Conservation (phyloP, 1,140 invertebrate species). For the Nephila pilipes region DNA sequence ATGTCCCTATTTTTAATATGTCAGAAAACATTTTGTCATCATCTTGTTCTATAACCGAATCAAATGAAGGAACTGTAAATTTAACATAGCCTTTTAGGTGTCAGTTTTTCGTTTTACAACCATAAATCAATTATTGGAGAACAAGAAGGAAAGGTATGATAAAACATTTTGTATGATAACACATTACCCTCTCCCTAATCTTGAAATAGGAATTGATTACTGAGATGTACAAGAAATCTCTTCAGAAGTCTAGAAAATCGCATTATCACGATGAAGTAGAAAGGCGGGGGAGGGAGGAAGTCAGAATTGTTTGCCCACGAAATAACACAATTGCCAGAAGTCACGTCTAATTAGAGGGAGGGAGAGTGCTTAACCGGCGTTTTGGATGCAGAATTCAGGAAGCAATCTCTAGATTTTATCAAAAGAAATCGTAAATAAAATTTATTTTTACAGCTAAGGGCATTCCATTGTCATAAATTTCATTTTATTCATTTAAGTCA, state of each 20-base stretch:
- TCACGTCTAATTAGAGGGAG: not conserved
- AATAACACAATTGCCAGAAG: not conserved
- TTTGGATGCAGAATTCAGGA: not conserved
- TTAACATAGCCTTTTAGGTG: not conserved
- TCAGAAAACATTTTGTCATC: not conserved
- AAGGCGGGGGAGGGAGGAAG: no score
- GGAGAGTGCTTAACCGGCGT: not conserved
- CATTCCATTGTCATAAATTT: no score
- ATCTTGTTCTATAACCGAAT: not conserved
- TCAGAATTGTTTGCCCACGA: not conserved
- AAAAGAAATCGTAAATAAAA: no score
- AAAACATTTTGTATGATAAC: no score
- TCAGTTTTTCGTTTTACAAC: constrained; percentile 10
- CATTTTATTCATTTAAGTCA: no score
- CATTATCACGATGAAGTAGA: not conserved
- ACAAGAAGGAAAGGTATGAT: not conserved
- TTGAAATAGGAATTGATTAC: no score
- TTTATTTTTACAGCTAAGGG: no score
- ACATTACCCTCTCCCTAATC: no score
- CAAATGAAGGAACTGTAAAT: not conserved
- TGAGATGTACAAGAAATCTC: not conserved
- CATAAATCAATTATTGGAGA: not conserved
- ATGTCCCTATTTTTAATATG: not conserved
- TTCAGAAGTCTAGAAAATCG: not conserved
- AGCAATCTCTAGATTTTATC: no score